Percentiles rank a stretch among this genome's conserved stretches.
Conservation (phyloP, 2,888 invertebrate genomes). For the Eristalis arbustorum region DNA sequence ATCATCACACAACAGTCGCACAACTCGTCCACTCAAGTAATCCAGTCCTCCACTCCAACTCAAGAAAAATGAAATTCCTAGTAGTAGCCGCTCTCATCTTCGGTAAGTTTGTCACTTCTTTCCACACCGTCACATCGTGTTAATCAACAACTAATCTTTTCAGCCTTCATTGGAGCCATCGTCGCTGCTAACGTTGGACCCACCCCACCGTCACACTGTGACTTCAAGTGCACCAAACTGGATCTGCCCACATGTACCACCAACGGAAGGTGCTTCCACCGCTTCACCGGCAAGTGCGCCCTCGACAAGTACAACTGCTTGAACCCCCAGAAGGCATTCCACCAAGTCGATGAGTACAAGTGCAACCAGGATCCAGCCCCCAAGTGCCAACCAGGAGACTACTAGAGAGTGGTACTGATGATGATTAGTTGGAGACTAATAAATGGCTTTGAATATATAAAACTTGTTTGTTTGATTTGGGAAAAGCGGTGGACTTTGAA, state of each 20-base stretch:
- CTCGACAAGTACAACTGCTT: conserved; percentile 75
- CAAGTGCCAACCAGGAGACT: conserved; percentile 27
- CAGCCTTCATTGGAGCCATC: conserved; percentile 21
- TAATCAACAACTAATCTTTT: background rate
- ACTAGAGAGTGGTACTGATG: background rate
- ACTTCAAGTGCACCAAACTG: conserved; percentile 72
- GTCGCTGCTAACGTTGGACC: conserved; percentile 1
- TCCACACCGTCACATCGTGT: background rate
- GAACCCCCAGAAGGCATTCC: conserved; percentile 71
- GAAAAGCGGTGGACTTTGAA: too few relatives aligned
- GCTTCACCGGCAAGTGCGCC: conserved; percentile 73
- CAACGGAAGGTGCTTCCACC: conserved; percentile 74
- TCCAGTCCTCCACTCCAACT: background rate
- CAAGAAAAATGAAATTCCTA: conserved; percentile 21
- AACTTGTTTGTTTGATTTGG: background rate
- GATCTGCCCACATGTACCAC: conserved; percentile 74
- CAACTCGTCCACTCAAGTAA: background rate
- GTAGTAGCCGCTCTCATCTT: background rate
- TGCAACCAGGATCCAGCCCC: conserved; percentile 22
- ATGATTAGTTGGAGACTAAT: background rate
- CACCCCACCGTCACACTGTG: conserved; percentile 67
- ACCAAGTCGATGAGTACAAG: conserved; percentile 20
- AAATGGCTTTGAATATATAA: background rate
- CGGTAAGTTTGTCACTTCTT: background rate
- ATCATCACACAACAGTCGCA: background rate